Evolutionary conservation across 2,888 invertebrate species (phyloP), one percentile per base, ranked within the genome.

Genomic region (Alcis repandata): DNA sequence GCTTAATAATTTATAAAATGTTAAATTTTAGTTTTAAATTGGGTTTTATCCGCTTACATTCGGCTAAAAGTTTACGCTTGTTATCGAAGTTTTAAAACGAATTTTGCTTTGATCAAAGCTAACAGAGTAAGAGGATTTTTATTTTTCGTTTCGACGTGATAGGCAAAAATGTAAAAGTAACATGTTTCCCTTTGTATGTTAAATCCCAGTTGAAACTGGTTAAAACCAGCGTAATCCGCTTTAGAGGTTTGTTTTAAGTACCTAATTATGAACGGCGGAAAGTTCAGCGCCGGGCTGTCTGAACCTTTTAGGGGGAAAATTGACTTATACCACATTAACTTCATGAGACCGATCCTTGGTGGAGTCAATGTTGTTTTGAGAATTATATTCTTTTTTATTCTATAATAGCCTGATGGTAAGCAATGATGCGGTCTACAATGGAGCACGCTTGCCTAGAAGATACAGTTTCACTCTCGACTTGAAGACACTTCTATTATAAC

Each of bases 201-300:
- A 36, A 51, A 51, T 51, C 36, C 36, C 19, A 38, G 13, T 36
- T n/a, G 32, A 17, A 68, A 60, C 66, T 46, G 27, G 63, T 61
- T 69, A 64, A 68, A 71, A 60, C 74, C 63, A 41, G 67, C 60
- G 41, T 77, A 75, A 75, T 74, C 77, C 78, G 73, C 76, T 74
- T 75, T 71, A 41, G 11, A 49, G 36, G 36, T 51, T 51, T 36
- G 20, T 36, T 15, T 17, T 36, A 13, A 20, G 20, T 36, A 19
- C 19, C 20, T 51, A 13, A 51, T 36, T 51, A 51, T 51, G 38
- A 49, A 49, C 11, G 13, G 33, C 17, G 22, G 22, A 9, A 27
- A 27, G 7, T 15, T 49, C 32, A 1, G 6, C 7, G 4, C 3
- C 8, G 2, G 2, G 22, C 22, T 46, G 1, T 4, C 6, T 11